These are phyloP conservation scores for Tachyglossus aculeatus DNA, from an alignment of 2,797 vertebrate species.

Conservation along the genomic window DNA sequence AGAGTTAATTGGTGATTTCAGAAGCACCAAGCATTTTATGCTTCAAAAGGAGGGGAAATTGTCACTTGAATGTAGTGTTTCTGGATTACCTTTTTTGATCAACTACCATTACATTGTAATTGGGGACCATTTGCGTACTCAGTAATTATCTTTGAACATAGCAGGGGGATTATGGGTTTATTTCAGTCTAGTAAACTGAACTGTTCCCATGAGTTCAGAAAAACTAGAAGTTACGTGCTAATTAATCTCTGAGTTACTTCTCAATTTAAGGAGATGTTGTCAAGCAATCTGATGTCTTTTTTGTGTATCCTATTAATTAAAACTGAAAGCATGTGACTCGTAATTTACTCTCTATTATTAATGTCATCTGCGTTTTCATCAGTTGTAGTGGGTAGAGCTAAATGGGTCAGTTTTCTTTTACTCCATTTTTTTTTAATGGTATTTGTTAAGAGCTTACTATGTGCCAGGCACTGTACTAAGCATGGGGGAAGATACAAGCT, in stretches of 20 bases:
- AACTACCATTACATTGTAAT: slow-evolving; percentile 65
- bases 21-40: background rate
- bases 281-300: background rate
- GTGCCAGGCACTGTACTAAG: too few relatives aligned
- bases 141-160: slow-evolving; percentile 65
- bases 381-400: background rate
- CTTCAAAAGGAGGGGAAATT: slow-evolving; percentile 12
- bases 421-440: too few relatives aligned
- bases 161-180: slow-evolving; percentile 55
- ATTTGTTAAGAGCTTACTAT: too few relatives aligned
- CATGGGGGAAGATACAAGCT: too few relatives aligned
- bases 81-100: slow-evolving; percentile 49
- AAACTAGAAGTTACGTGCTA: slow-evolving; percentile 48
- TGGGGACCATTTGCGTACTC: slow-evolving; percentile 46
- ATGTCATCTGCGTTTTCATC: background rate
- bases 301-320: background rate
- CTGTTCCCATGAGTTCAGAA: slow-evolving; percentile 39
- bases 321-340: background rate
- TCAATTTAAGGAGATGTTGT: slow-evolving; percentile 14
- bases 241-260: slow-evolving; percentile 44
- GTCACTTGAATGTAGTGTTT: slow-evolving; percentile 36
- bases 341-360: background rate
- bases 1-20: background rate
- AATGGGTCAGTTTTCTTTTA: too few relatives aligned
- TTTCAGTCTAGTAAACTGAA: slow-evolving; percentile 45